Percentiles rank a stretch among this genome's conserved stretches.
phyloP scores from a whole-genome alignment of 1,140 invertebrate species.

The Drosophila leontia region DNA sequence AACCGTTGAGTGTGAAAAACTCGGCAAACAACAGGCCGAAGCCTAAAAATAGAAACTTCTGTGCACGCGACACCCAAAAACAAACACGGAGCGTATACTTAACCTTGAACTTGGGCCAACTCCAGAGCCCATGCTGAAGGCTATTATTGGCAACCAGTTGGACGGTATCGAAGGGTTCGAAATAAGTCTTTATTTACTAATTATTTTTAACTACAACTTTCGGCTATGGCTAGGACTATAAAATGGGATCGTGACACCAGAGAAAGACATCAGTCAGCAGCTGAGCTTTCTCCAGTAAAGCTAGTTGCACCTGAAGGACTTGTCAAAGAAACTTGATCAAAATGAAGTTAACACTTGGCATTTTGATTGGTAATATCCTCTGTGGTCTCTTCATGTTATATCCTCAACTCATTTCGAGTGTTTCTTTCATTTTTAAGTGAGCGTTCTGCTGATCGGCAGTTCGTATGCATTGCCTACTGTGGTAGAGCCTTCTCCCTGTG shows the following conservation, averaged over 20 bases:
- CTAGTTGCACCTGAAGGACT: not conserved
- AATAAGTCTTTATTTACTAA: not conserved
- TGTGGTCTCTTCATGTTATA: not conserved
- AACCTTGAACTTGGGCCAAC: slow-evolving; percentile 23
- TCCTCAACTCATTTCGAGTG: not conserved
- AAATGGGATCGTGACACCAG: slow-evolving; percentile 11
- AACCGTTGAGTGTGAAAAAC: not conserved
- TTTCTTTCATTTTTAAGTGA: not conserved
- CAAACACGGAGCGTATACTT: slow-evolving; percentile 19
- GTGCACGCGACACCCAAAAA: slow-evolving; percentile 7
- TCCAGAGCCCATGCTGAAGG: not conserved
- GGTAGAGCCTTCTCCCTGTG: not conserved
- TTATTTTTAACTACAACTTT: slow-evolving; percentile 22
- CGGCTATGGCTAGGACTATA: slow-evolving; percentile 1
- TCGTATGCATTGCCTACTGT: not conserved
- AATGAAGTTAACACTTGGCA: slow-evolving; percentile 19
- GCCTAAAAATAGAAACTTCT: not conserved
- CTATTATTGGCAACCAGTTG: slow-evolving; percentile 6
- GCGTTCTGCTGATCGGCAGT: slow-evolving; percentile 17
- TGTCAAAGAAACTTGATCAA: not conserved
- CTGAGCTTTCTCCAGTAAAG: slow-evolving; percentile 12
- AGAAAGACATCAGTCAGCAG: slow-evolving; percentile 30
- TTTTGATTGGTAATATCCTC: slow-evolving; percentile 29
- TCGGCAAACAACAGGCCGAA: not conserved
- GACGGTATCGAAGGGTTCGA: not conserved